phyloP scores from a whole-genome alignment of 2,888 invertebrate species.

The Pandemis cinnamomeana region DNA sequence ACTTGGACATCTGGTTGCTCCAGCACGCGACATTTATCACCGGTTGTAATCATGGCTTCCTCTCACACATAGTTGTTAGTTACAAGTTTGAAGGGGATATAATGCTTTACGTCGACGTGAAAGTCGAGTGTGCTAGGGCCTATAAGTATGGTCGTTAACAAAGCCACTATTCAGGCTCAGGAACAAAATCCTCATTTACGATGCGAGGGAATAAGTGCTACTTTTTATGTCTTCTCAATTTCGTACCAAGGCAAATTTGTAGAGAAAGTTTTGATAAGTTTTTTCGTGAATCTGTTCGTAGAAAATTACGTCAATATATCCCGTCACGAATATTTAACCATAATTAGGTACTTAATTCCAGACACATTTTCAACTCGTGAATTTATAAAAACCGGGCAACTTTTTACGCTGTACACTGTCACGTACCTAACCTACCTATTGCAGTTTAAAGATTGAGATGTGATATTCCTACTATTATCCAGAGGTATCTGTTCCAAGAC shows the following conservation, averaged over 20 bases:
- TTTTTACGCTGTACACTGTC: no score
- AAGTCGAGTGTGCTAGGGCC: background rate
- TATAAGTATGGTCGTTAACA: slow-evolving; percentile 3
- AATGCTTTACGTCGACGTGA: background rate
- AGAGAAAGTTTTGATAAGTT: slow-evolving; percentile 18
- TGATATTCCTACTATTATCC: no score
- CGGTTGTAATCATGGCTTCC: background rate
- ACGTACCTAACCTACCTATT: no score
- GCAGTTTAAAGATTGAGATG: no score
- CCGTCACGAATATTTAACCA: no score
- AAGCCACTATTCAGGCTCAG: slow-evolving; percentile 8
- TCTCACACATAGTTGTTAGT: background rate
- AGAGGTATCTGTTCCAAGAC: no score
- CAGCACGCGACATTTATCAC: background rate
- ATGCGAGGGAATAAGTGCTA: slow-evolving; percentile 4
- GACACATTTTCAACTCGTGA: no score
- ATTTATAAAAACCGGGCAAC: no score
- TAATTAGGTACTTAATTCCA: no score
- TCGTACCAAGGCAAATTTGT: background rate
- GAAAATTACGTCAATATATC: no score
- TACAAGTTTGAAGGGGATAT: background rate
- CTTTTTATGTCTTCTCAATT: slow-evolving; percentile 15
- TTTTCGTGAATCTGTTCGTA: background rate
- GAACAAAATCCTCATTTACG: slow-evolving; percentile 27
- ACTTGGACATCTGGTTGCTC: background rate